Base-by-base conservation (phyloP, 1,140 invertebrate species). In the Temnothorax curvispinosus region DNA sequence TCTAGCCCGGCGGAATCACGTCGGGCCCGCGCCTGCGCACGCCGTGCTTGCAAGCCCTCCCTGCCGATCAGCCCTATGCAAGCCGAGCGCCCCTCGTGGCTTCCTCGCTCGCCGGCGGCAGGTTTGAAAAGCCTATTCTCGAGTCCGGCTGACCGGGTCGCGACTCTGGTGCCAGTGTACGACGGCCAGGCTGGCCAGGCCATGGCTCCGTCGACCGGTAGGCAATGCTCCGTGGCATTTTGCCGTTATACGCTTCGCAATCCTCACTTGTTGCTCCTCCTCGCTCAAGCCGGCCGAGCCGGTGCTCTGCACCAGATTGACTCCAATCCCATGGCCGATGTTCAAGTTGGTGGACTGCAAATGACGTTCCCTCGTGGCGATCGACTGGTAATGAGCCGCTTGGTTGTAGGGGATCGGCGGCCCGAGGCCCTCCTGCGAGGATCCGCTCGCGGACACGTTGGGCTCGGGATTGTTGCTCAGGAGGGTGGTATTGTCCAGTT, bases 181-280 rank as follows among this genome's bases (percentile, higher is more conserved):
- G 21, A 21, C 21, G 21, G 21, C 21, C 21, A 21, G 21, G 21
- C 21, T 21, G 21, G 21, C 21, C 21, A 21, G 21, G 21, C 21
- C 21, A 21, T 21, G 21, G 21, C 21, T 21, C 21, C 21, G 21
- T 21, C 21, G 21, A 0, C 21, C 21, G 21, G 21, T 21, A 21
- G 21, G 21, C 21, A 21, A 0, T 21, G 21, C 0, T 21, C 21
- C 21, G 21, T 21, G 21, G 21, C 21, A 21, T 21, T 21, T 21
- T 0, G 21, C 21, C 21, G 21, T 21, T 89, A 99, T 97, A 60
- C 98, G 96, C 94, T 99, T 98, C 1, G 98, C 98, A 77, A 99
- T 98, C 96, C 98, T 98, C 15, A 99, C 97, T 95, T 99, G 98
- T 92, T 99, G 98, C 88, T 99, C 98, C 95, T 98, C 98, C 35